Conservation (phyloP, 1,140 invertebrate genomes). For the Papilio helenus region DNA sequence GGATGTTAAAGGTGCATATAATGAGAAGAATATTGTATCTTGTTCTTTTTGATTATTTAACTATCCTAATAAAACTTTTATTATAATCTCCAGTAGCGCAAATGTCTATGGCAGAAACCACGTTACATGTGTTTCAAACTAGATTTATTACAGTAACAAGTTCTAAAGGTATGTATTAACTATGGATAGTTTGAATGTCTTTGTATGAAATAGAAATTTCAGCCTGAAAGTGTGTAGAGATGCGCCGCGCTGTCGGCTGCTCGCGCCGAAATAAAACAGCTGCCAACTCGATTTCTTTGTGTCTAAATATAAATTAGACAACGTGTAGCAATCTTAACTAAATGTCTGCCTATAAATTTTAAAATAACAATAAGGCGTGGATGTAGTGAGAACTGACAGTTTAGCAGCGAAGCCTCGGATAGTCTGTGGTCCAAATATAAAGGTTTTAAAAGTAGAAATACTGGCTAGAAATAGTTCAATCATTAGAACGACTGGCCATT, state of each 20-base stretch:
- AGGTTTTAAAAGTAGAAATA: neutral
- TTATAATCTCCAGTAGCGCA: no score
- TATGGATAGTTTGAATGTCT: neutral
- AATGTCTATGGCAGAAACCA: no score
- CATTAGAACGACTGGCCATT: neutral
- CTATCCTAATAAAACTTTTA: no score
- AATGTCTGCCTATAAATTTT: slow-evolving; percentile 3
- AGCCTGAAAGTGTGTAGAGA: neutral
- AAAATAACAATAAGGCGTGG: neutral
- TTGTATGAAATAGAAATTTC: neutral
- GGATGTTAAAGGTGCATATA: no score
- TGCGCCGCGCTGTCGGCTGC: neutral
- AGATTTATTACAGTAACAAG: no score
- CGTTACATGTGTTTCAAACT: no score
- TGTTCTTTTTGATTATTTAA: no score
- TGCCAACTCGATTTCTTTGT: slow-evolving; percentile 38
- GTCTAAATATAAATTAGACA: slow-evolving; percentile 33
- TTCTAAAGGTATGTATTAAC: neutral
- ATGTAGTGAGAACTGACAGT: neutral
- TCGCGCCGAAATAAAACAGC: slow-evolving; percentile 33
- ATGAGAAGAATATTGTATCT: no score
- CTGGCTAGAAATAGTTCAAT: neutral
- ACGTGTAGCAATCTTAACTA: slow-evolving; percentile 17
- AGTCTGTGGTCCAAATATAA: neutral
- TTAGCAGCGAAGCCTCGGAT: neutral